Evolutionary conservation across 2,888 invertebrate genomes (phyloP).

Genomic region (Drosophila tripunctata): DNA sequence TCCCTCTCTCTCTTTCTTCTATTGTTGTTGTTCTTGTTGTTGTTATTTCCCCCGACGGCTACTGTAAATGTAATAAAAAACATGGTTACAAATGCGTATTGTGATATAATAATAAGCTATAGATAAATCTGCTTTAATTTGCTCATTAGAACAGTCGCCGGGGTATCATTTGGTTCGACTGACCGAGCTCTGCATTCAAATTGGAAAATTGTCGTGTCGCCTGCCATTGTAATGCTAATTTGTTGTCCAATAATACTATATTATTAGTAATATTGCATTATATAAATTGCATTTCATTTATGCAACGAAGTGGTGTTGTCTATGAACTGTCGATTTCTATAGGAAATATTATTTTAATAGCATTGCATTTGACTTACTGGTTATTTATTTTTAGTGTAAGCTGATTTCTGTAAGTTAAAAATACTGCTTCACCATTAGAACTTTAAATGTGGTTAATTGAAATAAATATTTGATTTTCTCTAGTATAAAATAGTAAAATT

Average conservation of each 20-base stretch:
- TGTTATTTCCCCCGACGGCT: constrained; percentile 14
- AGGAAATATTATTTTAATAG: too few relatives aligned
- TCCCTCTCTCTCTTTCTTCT: constrained; percentile 4
- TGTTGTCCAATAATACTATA: constrained; percentile 5
- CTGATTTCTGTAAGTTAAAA: too few relatives aligned
- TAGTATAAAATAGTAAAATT: too few relatives aligned
- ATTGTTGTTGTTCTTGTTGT: constrained; percentile 27
- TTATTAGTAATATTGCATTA: constrained; percentile 9
- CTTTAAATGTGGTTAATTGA: too few relatives aligned
- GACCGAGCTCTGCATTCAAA: constrained; percentile 22
- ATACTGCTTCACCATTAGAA: too few relatives aligned
- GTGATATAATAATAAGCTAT: constrained; percentile 24
- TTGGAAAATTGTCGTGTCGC: constrained; percentile 6
- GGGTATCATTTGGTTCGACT: constrained; percentile 31
- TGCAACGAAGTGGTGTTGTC: background rate
- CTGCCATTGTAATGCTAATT: constrained; percentile 7
- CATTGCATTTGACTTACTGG: too few relatives aligned
- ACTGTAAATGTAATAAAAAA: constrained; percentile 31
- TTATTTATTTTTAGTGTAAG: too few relatives aligned
- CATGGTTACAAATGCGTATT: background rate
- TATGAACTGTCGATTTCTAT: too few relatives aligned
- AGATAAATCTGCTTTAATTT: constrained; percentile 53
- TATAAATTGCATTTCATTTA: constrained; percentile 2
- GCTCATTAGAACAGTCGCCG: constrained; percentile 44
- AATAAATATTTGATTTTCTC: too few relatives aligned